Percentiles rank a stretch among this genome's conserved stretches.
Conservation (phyloP, 2,113 vertebrate species). For the Marmota monax region DNA sequence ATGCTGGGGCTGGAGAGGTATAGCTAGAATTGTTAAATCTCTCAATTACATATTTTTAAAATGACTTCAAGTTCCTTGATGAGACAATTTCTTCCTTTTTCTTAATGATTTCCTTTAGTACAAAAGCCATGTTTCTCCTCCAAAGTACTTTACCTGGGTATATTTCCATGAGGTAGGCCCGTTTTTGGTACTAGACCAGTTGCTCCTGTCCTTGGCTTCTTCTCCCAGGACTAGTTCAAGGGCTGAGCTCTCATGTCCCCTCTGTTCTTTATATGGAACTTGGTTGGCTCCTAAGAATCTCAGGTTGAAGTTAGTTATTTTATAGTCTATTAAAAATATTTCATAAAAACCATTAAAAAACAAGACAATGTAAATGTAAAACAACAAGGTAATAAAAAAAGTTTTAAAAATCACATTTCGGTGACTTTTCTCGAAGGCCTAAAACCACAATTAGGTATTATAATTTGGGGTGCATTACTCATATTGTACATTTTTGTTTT, state of each 20-base stretch:
- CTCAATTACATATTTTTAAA: background rate
- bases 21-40: background rate
- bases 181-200: background rate
- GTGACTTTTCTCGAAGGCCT: background rate
- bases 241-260: fast-evolving
- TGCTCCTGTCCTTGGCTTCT: background rate
- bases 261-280: background rate
- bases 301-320: background rate
- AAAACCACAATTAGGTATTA: background rate
- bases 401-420: background rate
- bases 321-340: background rate
- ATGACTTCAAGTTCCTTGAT: background rate
- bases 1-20: fast-evolving
- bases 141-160: background rate
- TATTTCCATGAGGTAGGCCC: background rate
- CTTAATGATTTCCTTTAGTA: constrained; percentile 29
- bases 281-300: background rate
- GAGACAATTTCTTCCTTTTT: background rate
- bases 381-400: background rate
- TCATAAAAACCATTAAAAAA: constrained; percentile 39
- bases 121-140: background rate
- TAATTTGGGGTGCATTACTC: constrained; percentile 2
- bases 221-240: background rate
- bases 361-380: background rate
- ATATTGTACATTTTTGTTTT: constrained; percentile 34